Evolutionary conservation across 2,888 invertebrate species (phyloP).

Genomic region (Leptogaster cylindrica): DNA sequence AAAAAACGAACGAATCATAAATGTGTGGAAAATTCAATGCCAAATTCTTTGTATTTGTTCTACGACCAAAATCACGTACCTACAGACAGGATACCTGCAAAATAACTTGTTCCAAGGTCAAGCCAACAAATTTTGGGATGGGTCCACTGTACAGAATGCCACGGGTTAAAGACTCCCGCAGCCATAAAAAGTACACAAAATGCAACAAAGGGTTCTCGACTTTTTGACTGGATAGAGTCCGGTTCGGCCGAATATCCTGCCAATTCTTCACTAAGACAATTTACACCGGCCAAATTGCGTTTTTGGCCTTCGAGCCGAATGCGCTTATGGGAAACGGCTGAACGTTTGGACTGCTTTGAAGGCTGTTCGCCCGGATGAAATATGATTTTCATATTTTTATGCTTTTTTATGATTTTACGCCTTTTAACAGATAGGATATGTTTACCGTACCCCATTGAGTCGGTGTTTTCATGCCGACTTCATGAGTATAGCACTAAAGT

Average conservation of each 20-base stretch:
- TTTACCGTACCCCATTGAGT: neutral
- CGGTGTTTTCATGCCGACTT: conserved; percentile 14
- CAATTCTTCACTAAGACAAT: conserved; percentile 8
- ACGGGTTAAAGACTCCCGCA: neutral
- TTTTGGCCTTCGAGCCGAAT: conserved; percentile 16
- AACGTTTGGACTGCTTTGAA: conserved; percentile 7
- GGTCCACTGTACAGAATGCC: neutral
- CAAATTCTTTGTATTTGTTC: neutral
- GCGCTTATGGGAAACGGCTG: neutral
- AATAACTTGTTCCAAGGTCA: conserved; percentile 18
- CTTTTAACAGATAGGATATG: conserved; percentile 8
- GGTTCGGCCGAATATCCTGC: neutral
- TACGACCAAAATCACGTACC: no score
- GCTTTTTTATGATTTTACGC: neutral
- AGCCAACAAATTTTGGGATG: neutral
- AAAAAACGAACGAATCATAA: conserved; percentile 35
- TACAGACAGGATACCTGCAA: neutral
- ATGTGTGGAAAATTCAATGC: conserved; percentile 15
- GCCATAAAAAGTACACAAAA: conserved; percentile 13
- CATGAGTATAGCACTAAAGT: neutral
- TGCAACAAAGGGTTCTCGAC: conserved; percentile 31
- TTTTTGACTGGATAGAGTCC: no score
- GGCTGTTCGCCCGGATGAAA: conserved; percentile 2
- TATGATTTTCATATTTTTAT: conserved; percentile 40
- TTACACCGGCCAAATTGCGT: conserved; percentile 15